phyloP scores from a whole-genome alignment of 1,140 invertebrate species.

The Doryteuthis pealeii region DNA sequence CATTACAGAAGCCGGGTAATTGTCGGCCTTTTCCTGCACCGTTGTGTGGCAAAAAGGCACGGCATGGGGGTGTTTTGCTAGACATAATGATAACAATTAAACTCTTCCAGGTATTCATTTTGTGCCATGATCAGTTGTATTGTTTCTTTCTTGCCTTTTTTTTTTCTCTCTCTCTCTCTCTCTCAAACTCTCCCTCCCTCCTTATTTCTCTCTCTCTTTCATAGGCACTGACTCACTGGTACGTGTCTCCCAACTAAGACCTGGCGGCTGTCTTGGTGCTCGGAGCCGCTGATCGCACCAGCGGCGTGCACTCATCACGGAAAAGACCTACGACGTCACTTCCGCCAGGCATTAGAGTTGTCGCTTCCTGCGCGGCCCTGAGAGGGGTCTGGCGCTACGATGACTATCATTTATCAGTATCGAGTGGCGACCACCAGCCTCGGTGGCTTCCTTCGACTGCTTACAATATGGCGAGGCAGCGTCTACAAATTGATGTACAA shows the following conservation, averaged over 20 bases:
- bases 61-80: background rate
- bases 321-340: background rate
- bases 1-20: background rate
- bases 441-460: constrained; percentile 71
- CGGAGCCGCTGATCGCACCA: background rate
- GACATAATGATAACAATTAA: background rate
- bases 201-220: background rate
- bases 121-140: too few relatives aligned
- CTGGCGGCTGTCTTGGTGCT: background rate
- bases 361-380: background rate
- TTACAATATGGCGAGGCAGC: constrained; percentile 88
- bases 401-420: constrained; percentile 78
- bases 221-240: background rate
- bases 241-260: background rate
- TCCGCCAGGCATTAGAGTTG: background rate
- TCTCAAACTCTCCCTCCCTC: background rate
- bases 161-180: background rate
- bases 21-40: background rate
- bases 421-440: constrained; percentile 74
- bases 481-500: constrained; percentile 97
- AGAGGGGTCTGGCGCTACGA: constrained; percentile 40
- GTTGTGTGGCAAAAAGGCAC: background rate
- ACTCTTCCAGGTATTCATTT: background rate
- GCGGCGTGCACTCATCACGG: background rate
- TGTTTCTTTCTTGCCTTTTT: background rate